Evolutionary conservation across 2,888 invertebrate species (phyloP), one percentile per base, ranked within the genome.

Genomic region (Euzetes globulus): DNA sequence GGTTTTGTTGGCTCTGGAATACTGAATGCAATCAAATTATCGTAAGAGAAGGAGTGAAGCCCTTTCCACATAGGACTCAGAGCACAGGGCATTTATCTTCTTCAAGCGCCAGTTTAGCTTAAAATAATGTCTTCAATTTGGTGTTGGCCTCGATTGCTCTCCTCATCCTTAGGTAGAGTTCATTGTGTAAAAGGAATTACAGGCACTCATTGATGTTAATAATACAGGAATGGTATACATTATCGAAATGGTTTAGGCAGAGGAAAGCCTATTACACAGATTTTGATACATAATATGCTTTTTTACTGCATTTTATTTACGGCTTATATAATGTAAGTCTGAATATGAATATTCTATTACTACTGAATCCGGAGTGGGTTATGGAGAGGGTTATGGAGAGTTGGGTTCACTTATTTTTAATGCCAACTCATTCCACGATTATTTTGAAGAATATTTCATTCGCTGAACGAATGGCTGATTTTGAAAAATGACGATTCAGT

Each of bases 101-200:
- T 70, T 47, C 47, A 63, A 47, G 70, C 19, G 11, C n/a, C 2
- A 41, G 33, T 70, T n/a, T 47, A 47, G 22, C 45, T n/a, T 25
- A 63, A 63, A 33, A 70, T 70, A 70, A 70, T 70, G 15, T 4
- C 22, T 70, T 70, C 41, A 47, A 41, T 41, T 70, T 47, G 19
- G 17, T 47, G 70, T 70, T 47, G 25, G 70, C 70, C 70, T 70
- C 45, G 37, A 70, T 70, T 70, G 47, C 65, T 15, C 33, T 60
- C 60, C 27, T 65, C 63, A 37, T 65, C 37, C 19, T n/a, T 37
- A 19, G 37, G 19, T 37, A 65, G 58, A 27, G 58, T 65, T 65
- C 19, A 37, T 65, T 65, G 25, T 58, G 15, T 11, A 29, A 29
- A 9, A 58, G 58, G 58, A 58, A 58, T 58, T 65, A 65, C 37